Percentiles rank a stretch among this genome's conserved stretches.
phyloP scores from a whole-genome alignment of 2,888 invertebrate species.

The Polydrusus tereticollis region DNA sequence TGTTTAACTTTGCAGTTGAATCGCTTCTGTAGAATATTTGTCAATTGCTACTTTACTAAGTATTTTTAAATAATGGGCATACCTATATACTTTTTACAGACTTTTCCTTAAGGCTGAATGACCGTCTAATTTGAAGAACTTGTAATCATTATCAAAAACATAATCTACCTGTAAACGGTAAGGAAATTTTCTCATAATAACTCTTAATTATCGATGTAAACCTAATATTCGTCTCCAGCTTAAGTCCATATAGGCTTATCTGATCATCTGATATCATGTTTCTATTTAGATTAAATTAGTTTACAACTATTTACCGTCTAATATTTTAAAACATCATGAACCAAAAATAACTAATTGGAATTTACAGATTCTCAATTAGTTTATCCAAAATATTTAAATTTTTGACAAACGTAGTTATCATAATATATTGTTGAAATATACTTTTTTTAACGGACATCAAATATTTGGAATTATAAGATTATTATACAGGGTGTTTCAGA shows the following conservation, averaged over 20 bases:
- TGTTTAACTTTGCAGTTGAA: too few species aligned
- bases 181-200: slow-evolving; percentile 34
- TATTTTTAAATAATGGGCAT: too few species aligned
- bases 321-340: not conserved
- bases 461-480: too few species aligned
- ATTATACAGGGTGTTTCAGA: too few species aligned
- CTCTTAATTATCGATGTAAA: slow-evolving; percentile 40
- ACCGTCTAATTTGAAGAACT: not conserved
- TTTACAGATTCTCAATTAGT: too few species aligned
- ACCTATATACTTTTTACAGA: not conserved
- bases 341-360: not conserved
- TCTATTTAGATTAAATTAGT: slow-evolving; percentile 28
- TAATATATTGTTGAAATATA: too few species aligned
- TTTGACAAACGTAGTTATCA: too few species aligned
- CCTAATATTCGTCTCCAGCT: slow-evolving; percentile 22
- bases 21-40: too few species aligned
- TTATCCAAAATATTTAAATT: too few species aligned
- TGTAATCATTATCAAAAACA: slow-evolving; percentile 14
- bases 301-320: slow-evolving; percentile 1
- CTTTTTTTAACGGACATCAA: too few species aligned
- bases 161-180: slow-evolving; percentile 20
- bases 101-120: not conserved
- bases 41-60: too few species aligned
- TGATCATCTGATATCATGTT: slow-evolving; percentile 34
- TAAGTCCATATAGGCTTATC: slow-evolving; percentile 27